These are phyloP conservation scores for Apamea sordens DNA, from an alignment of 2,888 invertebrate genomes.

Conservation along the genomic window DNA sequence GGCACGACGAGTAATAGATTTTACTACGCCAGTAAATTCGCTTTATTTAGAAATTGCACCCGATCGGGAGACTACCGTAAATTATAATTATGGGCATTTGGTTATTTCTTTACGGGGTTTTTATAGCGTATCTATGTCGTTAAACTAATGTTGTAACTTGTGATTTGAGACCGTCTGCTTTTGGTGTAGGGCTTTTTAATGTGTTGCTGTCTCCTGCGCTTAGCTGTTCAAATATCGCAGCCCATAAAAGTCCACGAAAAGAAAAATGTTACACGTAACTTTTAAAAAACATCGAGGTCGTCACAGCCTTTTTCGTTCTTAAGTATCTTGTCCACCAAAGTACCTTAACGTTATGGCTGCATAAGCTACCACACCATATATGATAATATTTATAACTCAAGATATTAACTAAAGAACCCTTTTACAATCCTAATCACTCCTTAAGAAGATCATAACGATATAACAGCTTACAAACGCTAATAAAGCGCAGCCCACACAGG, in stretches of 20 bases:
- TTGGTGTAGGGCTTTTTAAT: conserved; percentile 48
- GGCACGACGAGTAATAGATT: conserved; percentile 68
- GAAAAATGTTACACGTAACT: conserved; percentile 30
- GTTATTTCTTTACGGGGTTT: conserved; percentile 56
- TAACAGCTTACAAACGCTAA: conserved; percentile 48
- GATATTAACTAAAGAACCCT: conserved; percentile 20
- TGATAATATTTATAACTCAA: conserved; percentile 30
- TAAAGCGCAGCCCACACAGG: conserved; percentile 57
- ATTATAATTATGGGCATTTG: conserved; percentile 53
- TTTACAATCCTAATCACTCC: conserved; percentile 47
- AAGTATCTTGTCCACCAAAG: conserved; percentile 28
- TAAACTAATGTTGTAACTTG: conserved; percentile 52
- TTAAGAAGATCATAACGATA: conserved; percentile 46
- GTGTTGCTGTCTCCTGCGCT: conserved; percentile 35
- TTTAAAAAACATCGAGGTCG: conserved; percentile 9
- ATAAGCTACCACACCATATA: conserved; percentile 30
- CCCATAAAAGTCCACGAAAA: conserved; percentile 37
- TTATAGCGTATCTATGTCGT: conserved; percentile 53
- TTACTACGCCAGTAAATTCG: conserved; percentile 74
- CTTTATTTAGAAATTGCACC: conserved; percentile 68
- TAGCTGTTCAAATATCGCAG: conserved; percentile 30
- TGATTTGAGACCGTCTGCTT: conserved; percentile 49
- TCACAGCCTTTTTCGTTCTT: conserved; percentile 1
- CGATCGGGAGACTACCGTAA: conserved; percentile 48
- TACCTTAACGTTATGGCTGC: not conserved